phyloP scores from a whole-genome alignment of 2,797 vertebrate genomes.

The Jordanella pulchra region DNA sequence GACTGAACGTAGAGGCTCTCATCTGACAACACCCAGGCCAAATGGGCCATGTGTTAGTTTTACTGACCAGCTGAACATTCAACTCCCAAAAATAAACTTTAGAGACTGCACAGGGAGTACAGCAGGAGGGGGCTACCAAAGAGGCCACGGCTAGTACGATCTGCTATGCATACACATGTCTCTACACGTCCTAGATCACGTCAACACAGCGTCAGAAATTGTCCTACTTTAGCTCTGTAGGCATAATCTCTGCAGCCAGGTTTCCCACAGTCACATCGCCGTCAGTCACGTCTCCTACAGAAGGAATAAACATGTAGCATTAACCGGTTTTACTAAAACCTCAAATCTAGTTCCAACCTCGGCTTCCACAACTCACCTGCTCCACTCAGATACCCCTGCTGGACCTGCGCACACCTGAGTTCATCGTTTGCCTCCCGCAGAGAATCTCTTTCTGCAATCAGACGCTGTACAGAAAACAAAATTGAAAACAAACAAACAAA shows the following conservation, averaged over 20 bases:
- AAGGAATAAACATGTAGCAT: slow-evolving; percentile 13
- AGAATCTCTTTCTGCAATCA: slow-evolving; percentile 85
- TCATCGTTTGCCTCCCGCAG: slow-evolving; percentile 90
- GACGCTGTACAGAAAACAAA: slow-evolving; percentile 69
- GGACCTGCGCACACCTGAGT: slow-evolving; percentile 86
- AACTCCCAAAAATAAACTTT: slow-evolving; percentile 47
- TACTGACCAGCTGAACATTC: slow-evolving; percentile 20
- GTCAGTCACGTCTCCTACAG: slow-evolving; percentile 75
- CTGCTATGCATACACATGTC: slow-evolving; percentile 8
- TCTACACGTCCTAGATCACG: neutral
- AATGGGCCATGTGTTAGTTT: slow-evolving; percentile 43
- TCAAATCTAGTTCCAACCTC: neutral
- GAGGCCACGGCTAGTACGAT: neutral
- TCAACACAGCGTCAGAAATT: neutral
- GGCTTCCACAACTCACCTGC: slow-evolving; percentile 74
- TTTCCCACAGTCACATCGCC: slow-evolving; percentile 76
- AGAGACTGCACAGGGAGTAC: neutral
- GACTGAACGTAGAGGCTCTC: slow-evolving; percentile 7
- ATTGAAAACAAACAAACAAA: no score
- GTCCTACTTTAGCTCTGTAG: slow-evolving; percentile 88
- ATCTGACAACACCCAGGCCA: slow-evolving; percentile 26
- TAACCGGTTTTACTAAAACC: neutral
- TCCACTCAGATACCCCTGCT: slow-evolving; percentile 81
- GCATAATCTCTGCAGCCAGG: slow-evolving; percentile 89
- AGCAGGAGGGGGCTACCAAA: slow-evolving; percentile 16